These are phyloP conservation scores for Microctonus hyperodae DNA, from an alignment of 2,888 invertebrate genomes.

Conservation along the genomic window DNA sequence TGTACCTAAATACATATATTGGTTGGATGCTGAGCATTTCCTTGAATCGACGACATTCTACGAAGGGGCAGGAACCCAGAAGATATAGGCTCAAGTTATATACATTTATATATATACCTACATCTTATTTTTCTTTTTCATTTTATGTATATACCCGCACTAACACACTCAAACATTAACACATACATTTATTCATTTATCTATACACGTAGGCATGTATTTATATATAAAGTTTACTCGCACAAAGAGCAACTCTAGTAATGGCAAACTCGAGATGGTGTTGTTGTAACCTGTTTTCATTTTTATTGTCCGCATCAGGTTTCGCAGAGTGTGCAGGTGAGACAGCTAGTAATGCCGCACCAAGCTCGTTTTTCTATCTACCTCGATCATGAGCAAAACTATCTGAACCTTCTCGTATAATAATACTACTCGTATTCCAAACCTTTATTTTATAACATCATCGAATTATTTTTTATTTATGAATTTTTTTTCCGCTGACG, in stretches of 20 bases:
- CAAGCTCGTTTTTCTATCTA: constrained; percentile 8
- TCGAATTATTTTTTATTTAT: not conserved
- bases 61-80: constrained; percentile 24
- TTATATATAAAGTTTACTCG: not conserved
- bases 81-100: not conserved
- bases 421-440: constrained; percentile 1
- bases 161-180: not conserved
- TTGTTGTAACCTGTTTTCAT: constrained; percentile 59
- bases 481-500: not conserved
- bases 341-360: constrained; percentile 41
- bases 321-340: constrained; percentile 56
- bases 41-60: constrained; percentile 34
- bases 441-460: not conserved
- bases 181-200: not conserved
- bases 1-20: not conserved
- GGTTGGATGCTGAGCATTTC: constrained; percentile 20
- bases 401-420: not conserved
- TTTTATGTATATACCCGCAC: not conserved
- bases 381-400: not conserved
- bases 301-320: constrained; percentile 60
- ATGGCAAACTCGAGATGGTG: constrained; percentile 32
- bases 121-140: no score
- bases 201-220: not conserved
- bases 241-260: constrained; percentile 15
- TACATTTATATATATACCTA: not conserved